Percentiles rank a stretch among this genome's conserved stretches.
Conservation (phyloP, 1,140 invertebrate genomes). For the Diprion similis region DNA sequence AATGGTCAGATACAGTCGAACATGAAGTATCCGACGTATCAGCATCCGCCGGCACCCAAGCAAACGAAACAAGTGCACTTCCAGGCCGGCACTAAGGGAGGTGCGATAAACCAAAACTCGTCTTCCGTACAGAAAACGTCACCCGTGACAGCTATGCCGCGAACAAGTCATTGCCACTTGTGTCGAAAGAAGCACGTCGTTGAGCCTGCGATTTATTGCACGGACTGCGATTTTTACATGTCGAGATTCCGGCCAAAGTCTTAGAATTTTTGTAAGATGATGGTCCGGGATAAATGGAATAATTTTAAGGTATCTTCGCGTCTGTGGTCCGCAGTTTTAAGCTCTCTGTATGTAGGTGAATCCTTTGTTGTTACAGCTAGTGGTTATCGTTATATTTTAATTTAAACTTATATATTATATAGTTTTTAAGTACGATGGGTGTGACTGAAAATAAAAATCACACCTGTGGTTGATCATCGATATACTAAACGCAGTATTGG, state of each 20-base stretch:
- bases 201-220: constrained; percentile 80
- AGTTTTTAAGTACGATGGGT: too few relatives aligned
- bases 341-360: background rate
- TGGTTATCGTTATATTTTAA: too few relatives aligned
- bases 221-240: constrained; percentile 92
- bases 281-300: background rate
- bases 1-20: constrained; percentile 53
- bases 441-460: too few relatives aligned
- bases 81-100: constrained; percentile 70
- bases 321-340: too few relatives aligned
- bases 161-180: constrained; percentile 74
- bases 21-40: constrained; percentile 66
- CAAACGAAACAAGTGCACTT: constrained; percentile 71
- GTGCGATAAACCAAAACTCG: constrained; percentile 27
- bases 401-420: too few relatives aligned
- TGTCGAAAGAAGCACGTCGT: constrained; percentile 83
- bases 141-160: constrained; percentile 60
- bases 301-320: too few relatives aligned
- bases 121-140: constrained; percentile 45
- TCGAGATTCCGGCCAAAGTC: constrained; percentile 77
- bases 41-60: constrained; percentile 63
- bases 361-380: background rate
- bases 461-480: too few relatives aligned
- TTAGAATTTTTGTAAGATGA: constrained; percentile 25
- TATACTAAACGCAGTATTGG: background rate